phyloP scores from a whole-genome alignment of 2,797 vertebrate species.

The Salmo trutta region DNA sequence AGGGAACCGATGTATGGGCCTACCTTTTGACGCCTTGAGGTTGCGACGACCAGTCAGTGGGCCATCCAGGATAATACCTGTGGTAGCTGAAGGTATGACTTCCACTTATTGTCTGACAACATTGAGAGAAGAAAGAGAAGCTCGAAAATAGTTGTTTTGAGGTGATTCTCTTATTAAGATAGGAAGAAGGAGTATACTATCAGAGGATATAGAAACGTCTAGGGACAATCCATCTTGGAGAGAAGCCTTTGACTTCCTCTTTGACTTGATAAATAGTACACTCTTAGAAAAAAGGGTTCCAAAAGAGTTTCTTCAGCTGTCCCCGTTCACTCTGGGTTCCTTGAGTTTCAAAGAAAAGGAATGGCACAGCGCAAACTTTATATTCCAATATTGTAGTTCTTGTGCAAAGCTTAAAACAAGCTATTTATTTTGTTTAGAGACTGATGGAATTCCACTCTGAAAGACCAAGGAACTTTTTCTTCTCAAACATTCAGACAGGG shows the following conservation, averaged over 20 bases:
- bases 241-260: slow-evolving; percentile 25
- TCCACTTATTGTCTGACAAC: neutral
- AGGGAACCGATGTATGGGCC: neutral
- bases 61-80: neutral
- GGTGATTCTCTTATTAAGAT: neutral
- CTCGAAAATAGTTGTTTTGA: neutral
- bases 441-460: slow-evolving; percentile 6
- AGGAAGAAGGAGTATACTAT: neutral
- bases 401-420: slow-evolving; percentile 37
- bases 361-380: slow-evolving; percentile 28
- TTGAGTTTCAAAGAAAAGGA: neutral
- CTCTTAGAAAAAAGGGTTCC: too few species aligned
- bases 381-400: slow-evolving; percentile 16
- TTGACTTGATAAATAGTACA: slow-evolving; percentile 11
- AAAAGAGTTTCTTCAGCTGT: too few species aligned
- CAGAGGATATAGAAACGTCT: neutral
- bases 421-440: slow-evolving; percentile 3
- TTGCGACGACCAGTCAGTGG: neutral
- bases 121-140: neutral
- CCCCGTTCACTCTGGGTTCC: neutral
- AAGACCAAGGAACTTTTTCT: slow-evolving; percentile 23
- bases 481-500: neutral
- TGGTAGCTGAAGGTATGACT: neutral
- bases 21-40: neutral
- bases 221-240: slow-evolving; percentile 24